Conservation (phyloP, 1,140 invertebrate genomes). For the Cyclargus thomasi region DNA sequence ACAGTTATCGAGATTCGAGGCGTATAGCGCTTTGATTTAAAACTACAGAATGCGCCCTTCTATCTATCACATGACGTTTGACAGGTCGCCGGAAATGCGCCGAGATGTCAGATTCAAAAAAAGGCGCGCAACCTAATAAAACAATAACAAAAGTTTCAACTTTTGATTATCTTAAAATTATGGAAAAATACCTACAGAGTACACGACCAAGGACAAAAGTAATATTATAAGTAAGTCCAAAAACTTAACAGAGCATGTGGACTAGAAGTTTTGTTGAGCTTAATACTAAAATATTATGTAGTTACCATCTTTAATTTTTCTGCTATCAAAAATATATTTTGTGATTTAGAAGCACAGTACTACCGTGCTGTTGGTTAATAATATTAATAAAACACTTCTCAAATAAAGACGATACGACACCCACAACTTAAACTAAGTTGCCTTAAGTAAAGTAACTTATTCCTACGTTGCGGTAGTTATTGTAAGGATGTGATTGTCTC, state of each 20-base stretch:
- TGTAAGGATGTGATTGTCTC: neutral
- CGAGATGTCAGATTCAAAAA: conserved; percentile 69
- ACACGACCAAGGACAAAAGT: conserved; percentile 15
- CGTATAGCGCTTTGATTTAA: conserved; percentile 70
- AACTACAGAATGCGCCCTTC: conserved; percentile 70
- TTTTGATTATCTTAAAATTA: neutral
- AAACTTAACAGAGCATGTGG: conserved; percentile 8
- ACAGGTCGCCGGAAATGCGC: conserved; percentile 67
- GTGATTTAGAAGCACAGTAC: no score
- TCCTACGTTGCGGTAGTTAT: neutral
- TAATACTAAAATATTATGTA: neutral
- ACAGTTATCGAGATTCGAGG: conserved; percentile 58
- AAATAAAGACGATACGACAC: no score
- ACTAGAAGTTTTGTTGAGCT: neutral
- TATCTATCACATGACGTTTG: conserved; percentile 74
- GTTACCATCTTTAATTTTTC: neutral
- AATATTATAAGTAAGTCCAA: neutral
- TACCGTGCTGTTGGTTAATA: no score
- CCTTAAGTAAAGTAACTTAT: neutral
- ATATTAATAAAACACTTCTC: no score
- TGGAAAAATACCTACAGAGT: conserved; percentile 7
- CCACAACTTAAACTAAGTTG: neutral
- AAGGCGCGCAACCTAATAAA: conserved; percentile 47
- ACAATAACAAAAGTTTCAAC: conserved; percentile 13
- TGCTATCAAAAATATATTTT: no score